Evolutionary conservation across 2,113 vertebrate species (phyloP).

Genomic region (Salvelinus fontinalis): DNA sequence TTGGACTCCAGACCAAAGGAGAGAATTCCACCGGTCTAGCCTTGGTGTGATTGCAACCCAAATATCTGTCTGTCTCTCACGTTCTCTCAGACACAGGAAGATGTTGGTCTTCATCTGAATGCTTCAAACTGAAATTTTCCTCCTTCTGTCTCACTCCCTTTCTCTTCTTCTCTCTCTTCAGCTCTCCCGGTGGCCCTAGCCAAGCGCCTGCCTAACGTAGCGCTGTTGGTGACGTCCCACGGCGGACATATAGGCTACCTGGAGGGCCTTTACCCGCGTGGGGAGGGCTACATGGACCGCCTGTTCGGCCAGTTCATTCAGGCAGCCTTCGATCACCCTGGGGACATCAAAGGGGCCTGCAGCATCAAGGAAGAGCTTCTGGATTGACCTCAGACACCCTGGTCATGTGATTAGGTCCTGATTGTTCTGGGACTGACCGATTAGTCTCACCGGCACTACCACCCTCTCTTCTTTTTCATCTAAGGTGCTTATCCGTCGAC

Average conservation of each 20-base stretch:
- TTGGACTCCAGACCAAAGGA: too few species aligned
- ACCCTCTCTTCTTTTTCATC: neutral
- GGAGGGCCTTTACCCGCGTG: constrained; percentile 76
- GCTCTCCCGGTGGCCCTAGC: constrained; percentile 72
- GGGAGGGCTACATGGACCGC: constrained; percentile 74
- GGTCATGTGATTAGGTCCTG: neutral
- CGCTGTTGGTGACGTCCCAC: constrained; percentile 73
- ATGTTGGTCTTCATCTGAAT: neutral
- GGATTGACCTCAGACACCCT: constrained; percentile 13
- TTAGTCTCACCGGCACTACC: neutral
- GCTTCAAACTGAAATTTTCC: too few species aligned
- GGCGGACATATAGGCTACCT: constrained; percentile 85
- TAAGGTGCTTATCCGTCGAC: neutral
- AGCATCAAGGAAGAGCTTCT: constrained; percentile 26
- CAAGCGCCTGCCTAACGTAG: constrained; percentile 65
- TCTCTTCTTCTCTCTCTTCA: constrained; percentile 34
- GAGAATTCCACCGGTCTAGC: too few species aligned
- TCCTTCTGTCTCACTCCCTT: neutral
- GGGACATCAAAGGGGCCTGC: constrained; percentile 66
- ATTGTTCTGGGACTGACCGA: neutral
- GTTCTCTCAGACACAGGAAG: too few species aligned
- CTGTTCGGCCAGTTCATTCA: constrained; percentile 71
- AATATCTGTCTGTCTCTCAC: too few species aligned
- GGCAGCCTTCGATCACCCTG: constrained; percentile 68
- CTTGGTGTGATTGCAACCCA: too few species aligned